A percentile compares a stretch with the other conserved stretches of the same genome.
These are phyloP conservation scores for Hermodice carunculata DNA, from an alignment of 2,888 invertebrate species.

Conservation along the genomic window DNA sequence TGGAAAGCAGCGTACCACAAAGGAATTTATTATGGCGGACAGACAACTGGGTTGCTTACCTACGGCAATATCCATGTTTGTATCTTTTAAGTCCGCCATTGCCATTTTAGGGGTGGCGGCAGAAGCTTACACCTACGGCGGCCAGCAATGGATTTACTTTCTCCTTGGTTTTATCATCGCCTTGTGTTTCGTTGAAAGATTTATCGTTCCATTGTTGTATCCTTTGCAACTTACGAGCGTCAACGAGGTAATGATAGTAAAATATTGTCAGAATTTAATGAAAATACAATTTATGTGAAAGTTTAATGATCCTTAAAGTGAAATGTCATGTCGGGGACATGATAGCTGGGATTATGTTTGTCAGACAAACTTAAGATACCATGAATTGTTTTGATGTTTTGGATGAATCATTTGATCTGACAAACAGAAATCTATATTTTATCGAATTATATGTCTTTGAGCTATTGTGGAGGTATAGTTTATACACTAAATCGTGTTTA, in stretches of 20 bases:
- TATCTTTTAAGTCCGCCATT: slow-evolving; percentile 52
- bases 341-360: no score
- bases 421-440: no score
- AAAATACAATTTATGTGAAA: no score
- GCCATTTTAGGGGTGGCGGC: slow-evolving; percentile 47
- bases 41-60: slow-evolving; percentile 40
- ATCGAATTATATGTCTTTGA: no score
- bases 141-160: slow-evolving; percentile 34
- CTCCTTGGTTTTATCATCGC: slow-evolving; percentile 32
- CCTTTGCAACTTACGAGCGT: slow-evolving; percentile 8
- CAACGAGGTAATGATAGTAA: slow-evolving; percentile 6
- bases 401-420: no score
- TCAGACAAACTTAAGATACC: no score
- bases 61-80: slow-evolving; percentile 50
- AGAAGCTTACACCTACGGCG: slow-evolving; percentile 44
- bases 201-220: neutral
- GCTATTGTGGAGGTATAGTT: no score
- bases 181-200: neutral
- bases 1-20: slow-evolving; percentile 4
- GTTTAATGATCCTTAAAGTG: no score
- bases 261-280: no score
- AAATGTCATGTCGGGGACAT: no score
- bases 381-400: no score
- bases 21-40: slow-evolving; percentile 3
- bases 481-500: no score